Evolutionary conservation across 2,888 invertebrate genomes (phyloP).

Genomic region (Cryptophagus acutangulus): DNA sequence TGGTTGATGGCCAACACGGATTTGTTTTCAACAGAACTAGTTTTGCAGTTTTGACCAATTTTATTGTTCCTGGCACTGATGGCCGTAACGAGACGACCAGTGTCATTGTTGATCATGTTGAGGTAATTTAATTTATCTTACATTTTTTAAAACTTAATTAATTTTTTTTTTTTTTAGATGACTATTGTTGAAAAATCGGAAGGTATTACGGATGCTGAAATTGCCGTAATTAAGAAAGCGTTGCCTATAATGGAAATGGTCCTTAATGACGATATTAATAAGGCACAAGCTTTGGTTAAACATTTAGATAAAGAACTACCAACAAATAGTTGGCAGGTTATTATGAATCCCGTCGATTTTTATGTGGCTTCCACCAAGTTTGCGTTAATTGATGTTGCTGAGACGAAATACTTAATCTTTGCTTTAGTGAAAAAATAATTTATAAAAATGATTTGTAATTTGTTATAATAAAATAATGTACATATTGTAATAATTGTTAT

Average conservation of each 20-base stretch:
- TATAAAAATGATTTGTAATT: too few species aligned
- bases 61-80: background rate
- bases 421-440: too few species aligned
- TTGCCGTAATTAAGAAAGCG: background rate
- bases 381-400: background rate
- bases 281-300: background rate
- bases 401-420: conserved; percentile 1
- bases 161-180: conserved; percentile 1
- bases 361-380: background rate
- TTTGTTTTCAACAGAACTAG: background rate
- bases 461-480: too few species aligned
- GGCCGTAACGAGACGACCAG: background rate
- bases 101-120: too few species aligned
- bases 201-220: background rate
- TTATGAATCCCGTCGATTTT: conserved; percentile 1
- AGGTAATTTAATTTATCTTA: background rate
- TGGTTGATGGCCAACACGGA: background rate
- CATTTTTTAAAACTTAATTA: background rate
- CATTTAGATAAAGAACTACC: conserved; percentile 2
- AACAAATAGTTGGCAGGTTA: conserved; percentile 3
- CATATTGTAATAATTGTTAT: too few species aligned
- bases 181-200: background rate
- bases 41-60: background rate
- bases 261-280: background rate
- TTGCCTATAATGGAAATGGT: conserved; percentile 3